Conservation (phyloP, 2,888 invertebrate species). For the Cantharis flavilabris region DNA sequence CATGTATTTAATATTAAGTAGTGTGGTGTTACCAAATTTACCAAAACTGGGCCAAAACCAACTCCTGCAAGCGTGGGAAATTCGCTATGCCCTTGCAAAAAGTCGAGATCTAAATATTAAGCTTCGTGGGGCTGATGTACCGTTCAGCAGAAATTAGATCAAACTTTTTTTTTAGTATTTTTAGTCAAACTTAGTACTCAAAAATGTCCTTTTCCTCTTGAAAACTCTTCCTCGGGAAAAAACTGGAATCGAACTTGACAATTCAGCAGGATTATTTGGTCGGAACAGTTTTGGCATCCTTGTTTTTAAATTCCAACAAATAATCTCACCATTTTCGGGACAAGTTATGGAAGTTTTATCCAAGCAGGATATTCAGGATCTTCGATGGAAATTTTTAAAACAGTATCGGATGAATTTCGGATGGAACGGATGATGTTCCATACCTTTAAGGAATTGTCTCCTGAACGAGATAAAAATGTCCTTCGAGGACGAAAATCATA, state of each 20-base stretch:
- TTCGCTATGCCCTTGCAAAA: background rate
- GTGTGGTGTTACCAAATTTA: background rate
- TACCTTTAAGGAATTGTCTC: conserved; percentile 87
- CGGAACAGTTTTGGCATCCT: conserved; percentile 85
- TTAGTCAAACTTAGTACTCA: conserved; percentile 78
- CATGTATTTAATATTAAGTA: background rate
- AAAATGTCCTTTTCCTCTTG: conserved; percentile 98
- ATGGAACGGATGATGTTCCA: conserved; percentile 73
- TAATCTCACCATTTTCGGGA: conserved; percentile 91
- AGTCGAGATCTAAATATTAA: no score
- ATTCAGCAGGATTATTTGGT: conserved; percentile 82
- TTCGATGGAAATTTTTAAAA: conserved; percentile 77
- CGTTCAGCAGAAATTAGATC: background rate
- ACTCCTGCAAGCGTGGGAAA: background rate
- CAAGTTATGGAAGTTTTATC: conserved; percentile 92
- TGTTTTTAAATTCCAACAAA: conserved; percentile 89
- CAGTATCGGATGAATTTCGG: conserved; percentile 61
- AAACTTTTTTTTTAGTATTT: background rate
- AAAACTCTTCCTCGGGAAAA: conserved; percentile 98
- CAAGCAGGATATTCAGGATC: conserved; percentile 81
- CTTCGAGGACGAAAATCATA: conserved; percentile 94
- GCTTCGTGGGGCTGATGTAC: no score
- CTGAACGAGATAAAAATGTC: conserved; percentile 90
- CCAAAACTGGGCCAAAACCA: background rate
- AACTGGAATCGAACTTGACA: conserved; percentile 72